Evolutionary conservation across 92 coral and sea anemone genomes (phyloP).

Genomic region (Palythoa caribaeorum): DNA sequence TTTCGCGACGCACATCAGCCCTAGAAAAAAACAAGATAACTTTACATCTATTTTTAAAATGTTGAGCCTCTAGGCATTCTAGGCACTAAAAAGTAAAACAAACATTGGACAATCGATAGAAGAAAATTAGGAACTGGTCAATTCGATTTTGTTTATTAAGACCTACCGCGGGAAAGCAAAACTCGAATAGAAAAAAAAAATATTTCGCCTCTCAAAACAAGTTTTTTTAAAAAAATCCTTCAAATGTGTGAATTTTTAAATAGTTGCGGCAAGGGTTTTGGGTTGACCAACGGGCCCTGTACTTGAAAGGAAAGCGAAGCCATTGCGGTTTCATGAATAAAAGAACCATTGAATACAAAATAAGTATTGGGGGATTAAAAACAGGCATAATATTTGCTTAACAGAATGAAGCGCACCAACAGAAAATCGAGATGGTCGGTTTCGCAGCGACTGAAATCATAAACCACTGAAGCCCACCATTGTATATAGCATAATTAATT

Average conservation of each 20-base stretch:
- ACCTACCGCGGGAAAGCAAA: not conserved
- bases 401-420: slow-evolving; percentile 25
- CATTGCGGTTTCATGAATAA: not conserved
- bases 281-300: not conserved
- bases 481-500: not conserved
- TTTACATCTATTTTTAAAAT: not conserved
- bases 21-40: not conserved
- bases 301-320: not conserved
- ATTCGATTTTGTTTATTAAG: slow-evolving; percentile 5
- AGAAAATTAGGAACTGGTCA: slow-evolving; percentile 8
- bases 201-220: not conserved
- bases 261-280: too few relatives aligned
- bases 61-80: not conserved
- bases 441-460: not conserved
- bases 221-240: not conserved
- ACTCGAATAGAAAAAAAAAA: not conserved
- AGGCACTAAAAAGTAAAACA: slow-evolving; percentile 36
- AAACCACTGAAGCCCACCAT: not conserved
- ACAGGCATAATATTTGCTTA: slow-evolving; percentile 34
- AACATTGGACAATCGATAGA: not conserved
- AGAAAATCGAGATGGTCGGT: slow-evolving; percentile 1
- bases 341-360: slow-evolving; percentile 22
- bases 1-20: not conserved
- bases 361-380: slow-evolving; percentile 29
- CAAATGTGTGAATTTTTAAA: not conserved